These are phyloP conservation scores for Coleophora deauratella DNA, from an alignment of 2,888 invertebrate species.

Conservation along the genomic window DNA sequence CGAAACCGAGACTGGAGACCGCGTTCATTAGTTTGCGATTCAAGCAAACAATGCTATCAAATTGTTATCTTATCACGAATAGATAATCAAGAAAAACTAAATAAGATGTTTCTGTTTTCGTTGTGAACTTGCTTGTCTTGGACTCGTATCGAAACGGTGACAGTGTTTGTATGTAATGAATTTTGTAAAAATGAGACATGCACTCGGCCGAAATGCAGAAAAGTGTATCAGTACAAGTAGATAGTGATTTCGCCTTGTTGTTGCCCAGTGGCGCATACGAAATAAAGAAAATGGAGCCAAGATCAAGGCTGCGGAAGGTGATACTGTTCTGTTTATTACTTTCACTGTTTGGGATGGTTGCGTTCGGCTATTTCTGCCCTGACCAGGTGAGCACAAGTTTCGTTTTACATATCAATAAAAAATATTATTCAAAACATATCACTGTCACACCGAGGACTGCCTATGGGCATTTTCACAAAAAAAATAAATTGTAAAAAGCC, in stretches of 20 bases:
- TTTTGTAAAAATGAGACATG: constrained; percentile 72
- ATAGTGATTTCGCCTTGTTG: constrained; percentile 86
- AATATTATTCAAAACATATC: no score
- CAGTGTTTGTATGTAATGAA: constrained; percentile 26
- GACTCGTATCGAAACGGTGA: constrained; percentile 31
- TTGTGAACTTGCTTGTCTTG: no score
- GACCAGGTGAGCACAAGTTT: constrained; percentile 79
- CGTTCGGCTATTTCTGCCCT: constrained; percentile 92
- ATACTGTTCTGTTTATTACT: constrained; percentile 87
- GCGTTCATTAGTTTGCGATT: constrained; percentile 21
- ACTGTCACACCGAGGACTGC: no score
- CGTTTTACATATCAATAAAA: no score
- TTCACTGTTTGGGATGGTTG: constrained; percentile 89
- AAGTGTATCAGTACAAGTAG: constrained; percentile 88
- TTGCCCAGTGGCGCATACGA: constrained; percentile 85
- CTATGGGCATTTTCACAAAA: no score
- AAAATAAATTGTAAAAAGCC: no score
- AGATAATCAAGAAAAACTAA: constrained; percentile 4
- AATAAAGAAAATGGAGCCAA: constrained; percentile 90
- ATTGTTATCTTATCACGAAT: constrained; percentile 12
- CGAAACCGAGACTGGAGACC: no score
- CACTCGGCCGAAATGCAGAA: constrained; percentile 77
- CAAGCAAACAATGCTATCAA: constrained; percentile 44
- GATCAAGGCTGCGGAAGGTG: constrained; percentile 85
- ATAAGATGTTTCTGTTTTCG: no score